Conservation (phyloP, 2,888 invertebrate genomes). For the Camptogramma bilineatum region DNA sequence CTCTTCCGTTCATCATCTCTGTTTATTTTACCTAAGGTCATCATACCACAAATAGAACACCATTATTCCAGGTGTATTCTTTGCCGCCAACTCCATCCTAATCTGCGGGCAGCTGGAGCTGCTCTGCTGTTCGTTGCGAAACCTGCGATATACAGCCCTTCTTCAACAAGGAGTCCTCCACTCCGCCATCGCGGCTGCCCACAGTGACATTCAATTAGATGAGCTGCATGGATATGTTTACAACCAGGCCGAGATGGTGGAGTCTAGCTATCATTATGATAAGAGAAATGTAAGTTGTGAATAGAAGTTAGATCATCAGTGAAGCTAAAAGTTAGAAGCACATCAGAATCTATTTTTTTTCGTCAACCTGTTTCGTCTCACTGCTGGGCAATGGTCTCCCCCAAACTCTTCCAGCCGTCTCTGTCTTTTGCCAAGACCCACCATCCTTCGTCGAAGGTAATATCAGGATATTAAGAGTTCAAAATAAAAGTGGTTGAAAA, state of each 20-base stretch:
- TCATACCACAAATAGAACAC: neutral
- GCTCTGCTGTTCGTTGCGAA: slow-evolving; percentile 73
- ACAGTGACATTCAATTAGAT: slow-evolving; percentile 56
- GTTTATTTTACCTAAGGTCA: neutral
- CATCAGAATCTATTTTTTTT: no score
- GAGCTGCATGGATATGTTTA: slow-evolving; percentile 68
- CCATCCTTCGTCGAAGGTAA: no score
- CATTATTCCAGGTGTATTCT: slow-evolving; percentile 66
- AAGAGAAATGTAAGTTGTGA: slow-evolving; percentile 51
- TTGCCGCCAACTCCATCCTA: slow-evolving; percentile 71
- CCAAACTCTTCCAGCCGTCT: no score
- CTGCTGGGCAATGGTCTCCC: no score
- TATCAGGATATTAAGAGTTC: no score
- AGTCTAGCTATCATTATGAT: slow-evolving; percentile 69
- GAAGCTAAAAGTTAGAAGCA: no score
- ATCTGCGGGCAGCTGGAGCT: slow-evolving; percentile 78
- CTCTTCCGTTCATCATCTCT: no score
- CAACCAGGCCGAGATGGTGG: slow-evolving; percentile 57
- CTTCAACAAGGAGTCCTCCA: slow-evolving; percentile 60
- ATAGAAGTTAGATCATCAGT: neutral
- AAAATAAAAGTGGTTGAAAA: no score
- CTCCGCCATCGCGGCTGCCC: slow-evolving; percentile 45
- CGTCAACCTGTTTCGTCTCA: no score
- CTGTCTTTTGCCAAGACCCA: no score
- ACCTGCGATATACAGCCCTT: slow-evolving; percentile 69